Conservation (phyloP, 2,797 vertebrate genomes). For the Pristis pectinata region DNA sequence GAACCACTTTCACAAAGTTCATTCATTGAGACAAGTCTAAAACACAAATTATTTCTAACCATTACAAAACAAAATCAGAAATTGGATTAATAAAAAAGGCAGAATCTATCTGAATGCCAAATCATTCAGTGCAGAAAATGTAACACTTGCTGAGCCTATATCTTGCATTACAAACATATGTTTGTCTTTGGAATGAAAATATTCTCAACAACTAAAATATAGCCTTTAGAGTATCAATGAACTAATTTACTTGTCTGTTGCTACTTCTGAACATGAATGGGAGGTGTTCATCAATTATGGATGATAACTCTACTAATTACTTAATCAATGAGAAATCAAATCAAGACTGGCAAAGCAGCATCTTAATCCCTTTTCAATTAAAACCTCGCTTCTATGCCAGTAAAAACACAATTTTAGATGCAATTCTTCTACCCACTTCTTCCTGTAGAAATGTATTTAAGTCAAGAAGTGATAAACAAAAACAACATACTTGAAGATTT, state of each 20-base stretch:
- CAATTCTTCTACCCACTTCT: not conserved
- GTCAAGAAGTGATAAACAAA: not conserved
- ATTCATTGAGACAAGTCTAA: not conserved
- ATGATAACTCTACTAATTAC: not conserved
- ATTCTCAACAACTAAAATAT: not conserved
- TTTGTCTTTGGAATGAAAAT: not conserved
- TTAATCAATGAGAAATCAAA: not conserved
- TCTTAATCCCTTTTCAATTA: not conserved
- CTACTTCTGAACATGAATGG: not conserved
- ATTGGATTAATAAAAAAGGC: not conserved
- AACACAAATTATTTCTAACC: not conserved
- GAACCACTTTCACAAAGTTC: not conserved
- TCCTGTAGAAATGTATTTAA: not conserved
- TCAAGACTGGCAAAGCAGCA: not conserved
- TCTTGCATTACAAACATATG: not conserved
- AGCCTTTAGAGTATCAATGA: not conserved
- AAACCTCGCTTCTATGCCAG: too few relatives aligned
- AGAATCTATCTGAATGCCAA: not conserved
- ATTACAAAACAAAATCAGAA: not conserved
- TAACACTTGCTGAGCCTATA: not conserved
- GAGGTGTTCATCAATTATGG: not conserved
- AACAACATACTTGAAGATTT: not conserved
- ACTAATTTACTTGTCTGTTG: not conserved
- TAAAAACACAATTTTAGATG: not conserved
- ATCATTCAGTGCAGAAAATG: not conserved